Evolutionary conservation across 2,113 vertebrate genomes (phyloP), one percentile per base, ranked within the genome.

Genomic region (Callocephalon fimbriatum): DNA sequence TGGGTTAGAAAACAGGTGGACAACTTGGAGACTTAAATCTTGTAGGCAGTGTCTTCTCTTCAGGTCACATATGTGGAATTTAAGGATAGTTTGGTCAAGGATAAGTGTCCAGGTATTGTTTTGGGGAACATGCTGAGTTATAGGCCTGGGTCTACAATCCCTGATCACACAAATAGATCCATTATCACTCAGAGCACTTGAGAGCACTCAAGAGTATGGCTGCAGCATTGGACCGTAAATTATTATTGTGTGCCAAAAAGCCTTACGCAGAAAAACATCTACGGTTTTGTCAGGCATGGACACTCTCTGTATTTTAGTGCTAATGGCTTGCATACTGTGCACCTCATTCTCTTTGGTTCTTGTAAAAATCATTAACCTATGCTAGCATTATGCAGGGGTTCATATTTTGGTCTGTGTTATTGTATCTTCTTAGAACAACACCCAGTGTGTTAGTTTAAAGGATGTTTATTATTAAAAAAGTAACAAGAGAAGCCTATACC

Each of bases 131-230:
- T 74, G 38, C 68, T 70, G 88, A 70, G 32, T 67, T 97, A 62
- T 1, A 83, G 75, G 50, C 54, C 59, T 86, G 40, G 62, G n/a
- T 42, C 80, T 79, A 25, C 74, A 70, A 37, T 42, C 77, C n/a
- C 37, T 76, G 50, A 32, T 88, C 78, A 59, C 32, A 1, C 47
- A 83, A 92, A 86, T 74, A 92, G 59, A 73, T 92, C 93, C 68
- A 86, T 94, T 96, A 93, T 94, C 78, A 78, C 90, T 90, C 75
- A 37, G 48, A 77, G 82, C 86, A 88, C 95, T 93, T 96, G 94
- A 80, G 92, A 86, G 79, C 95, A 94, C 90, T 96, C 90, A 86
- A n/a, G 86, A 67, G 35, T 44, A 40, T 8, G 75, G 47, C 82
- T 88, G 59, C 92, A 84, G 63, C 71, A 47, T 42, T 0, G 0